Evolutionary conservation across 2,113 vertebrate species (phyloP), one percentile per base, ranked within the genome.

Genomic region (Caranx ignobilis): DNA sequence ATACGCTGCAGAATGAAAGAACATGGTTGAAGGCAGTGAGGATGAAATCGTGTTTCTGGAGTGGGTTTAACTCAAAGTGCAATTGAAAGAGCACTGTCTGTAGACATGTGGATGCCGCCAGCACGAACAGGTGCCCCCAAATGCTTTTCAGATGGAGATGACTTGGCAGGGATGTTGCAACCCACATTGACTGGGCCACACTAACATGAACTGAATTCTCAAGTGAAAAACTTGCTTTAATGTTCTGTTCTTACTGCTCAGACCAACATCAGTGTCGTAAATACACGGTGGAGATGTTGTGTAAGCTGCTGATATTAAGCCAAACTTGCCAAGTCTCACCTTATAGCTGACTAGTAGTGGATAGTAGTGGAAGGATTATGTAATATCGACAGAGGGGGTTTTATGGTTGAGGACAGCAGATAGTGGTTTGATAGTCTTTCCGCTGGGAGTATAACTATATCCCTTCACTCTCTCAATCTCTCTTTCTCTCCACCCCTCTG

Each of bases 161-260:
- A 81, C 81, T 92, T 88, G 89, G 89, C 87, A 88, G 78, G 90
- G 82, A 84, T 75, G 83, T 66, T 71, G 75, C 57, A 68, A 70
- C 78, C 85, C 80, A 76, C 81, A 81, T 3, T 74, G 77, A 80
- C 56, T 66, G 75, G 71, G 59, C 61, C 65, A n/a, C 64, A 56
- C 48, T 26, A 21, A 82, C 71, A 85, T 41, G 63, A 82, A 73
- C 34, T 62, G 55, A 73, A 84, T 54, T 78, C 77, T 89, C 50
- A 65, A 85, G 86, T 85, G 81, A 48, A 67, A 74, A 83, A 76
- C 71, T 62, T 55, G 48, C 72, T 78, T 82, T 84, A 50, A 70
- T 70, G 35, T 19, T 35, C 59, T 8, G 54, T 75, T 70, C 56
- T 66, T 69, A 35, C 65, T 76, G 54, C 6, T 75, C n/a, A 63